Conservation (phyloP, 2,797 vertebrate species). For the Loris lydekkerianus region DNA sequence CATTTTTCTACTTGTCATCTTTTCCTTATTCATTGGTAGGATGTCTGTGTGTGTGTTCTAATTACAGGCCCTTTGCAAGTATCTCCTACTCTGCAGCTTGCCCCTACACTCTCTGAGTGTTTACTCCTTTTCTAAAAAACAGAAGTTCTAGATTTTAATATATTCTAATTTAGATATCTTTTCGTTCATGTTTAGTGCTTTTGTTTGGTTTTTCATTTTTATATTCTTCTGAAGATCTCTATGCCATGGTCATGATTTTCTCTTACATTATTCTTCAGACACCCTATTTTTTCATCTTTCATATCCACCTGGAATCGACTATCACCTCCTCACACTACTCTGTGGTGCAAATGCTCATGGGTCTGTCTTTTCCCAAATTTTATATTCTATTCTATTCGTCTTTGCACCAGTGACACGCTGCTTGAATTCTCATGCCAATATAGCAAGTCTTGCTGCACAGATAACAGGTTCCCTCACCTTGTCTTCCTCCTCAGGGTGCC, state of each 20-base stretch:
- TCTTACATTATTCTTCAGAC: background rate
- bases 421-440: background rate
- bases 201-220: background rate
- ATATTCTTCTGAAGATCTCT: background rate
- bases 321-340: accelerated
- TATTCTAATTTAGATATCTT: background rate
- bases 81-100: background rate
- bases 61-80: background rate
- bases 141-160: constrained; percentile 30
- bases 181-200: background rate
- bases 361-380: background rate
- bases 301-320: background rate
- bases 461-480: background rate
- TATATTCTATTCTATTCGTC: background rate
- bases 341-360: background rate
- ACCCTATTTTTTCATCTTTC: background rate
- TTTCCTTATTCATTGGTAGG: background rate
- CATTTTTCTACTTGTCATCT: background rate
- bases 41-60: background rate
- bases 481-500: background rate
- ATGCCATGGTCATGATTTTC: background rate
- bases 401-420: background rate
- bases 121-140: background rate
- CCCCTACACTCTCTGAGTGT: background rate
- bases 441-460: background rate